Percentiles rank a stretch among this genome's conserved stretches.
phyloP scores from a whole-genome alignment of 1,140 invertebrate genomes.

The Eupeodes corollae region DNA sequence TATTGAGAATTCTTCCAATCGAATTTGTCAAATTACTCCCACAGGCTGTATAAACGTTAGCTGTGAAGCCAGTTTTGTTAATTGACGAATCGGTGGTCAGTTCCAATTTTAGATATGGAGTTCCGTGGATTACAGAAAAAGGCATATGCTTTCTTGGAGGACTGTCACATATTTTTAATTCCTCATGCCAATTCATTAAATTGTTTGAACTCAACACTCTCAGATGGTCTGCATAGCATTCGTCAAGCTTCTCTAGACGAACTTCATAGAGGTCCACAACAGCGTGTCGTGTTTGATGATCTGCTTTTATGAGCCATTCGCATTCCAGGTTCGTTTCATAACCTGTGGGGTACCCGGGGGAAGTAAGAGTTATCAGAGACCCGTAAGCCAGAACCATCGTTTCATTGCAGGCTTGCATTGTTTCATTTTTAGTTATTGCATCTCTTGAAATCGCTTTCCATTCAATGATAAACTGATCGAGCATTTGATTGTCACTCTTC shows the following conservation, averaged over 20 bases:
- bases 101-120: constrained; percentile 34
- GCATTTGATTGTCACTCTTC: constrained; percentile 34
- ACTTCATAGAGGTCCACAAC: constrained; percentile 41
- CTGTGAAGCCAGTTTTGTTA: constrained; percentile 48
- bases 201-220: constrained; percentile 16
- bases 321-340: constrained; percentile 62
- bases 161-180: constrained; percentile 33
- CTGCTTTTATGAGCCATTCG: constrained; percentile 57
- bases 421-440: constrained; percentile 2
- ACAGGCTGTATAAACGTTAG: constrained; percentile 41
- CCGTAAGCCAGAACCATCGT: neutral
- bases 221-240: constrained; percentile 48
- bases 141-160: neutral
- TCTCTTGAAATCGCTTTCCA: constrained; percentile 44
- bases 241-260: constrained; percentile 42
- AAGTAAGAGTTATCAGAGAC: constrained; percentile 39
- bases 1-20: constrained; percentile 30
- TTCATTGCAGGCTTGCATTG: constrained; percentile 8
- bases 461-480: constrained; percentile 44
- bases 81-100: constrained; percentile 36
- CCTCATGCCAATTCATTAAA: constrained; percentile 18
- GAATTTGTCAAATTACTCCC: constrained; percentile 42
- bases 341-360: constrained; percentile 67
- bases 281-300: constrained; percentile 44
- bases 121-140: constrained; percentile 14